Conservation (phyloP, 2,113 vertebrate species). For the Uropsilus gracilis region DNA sequence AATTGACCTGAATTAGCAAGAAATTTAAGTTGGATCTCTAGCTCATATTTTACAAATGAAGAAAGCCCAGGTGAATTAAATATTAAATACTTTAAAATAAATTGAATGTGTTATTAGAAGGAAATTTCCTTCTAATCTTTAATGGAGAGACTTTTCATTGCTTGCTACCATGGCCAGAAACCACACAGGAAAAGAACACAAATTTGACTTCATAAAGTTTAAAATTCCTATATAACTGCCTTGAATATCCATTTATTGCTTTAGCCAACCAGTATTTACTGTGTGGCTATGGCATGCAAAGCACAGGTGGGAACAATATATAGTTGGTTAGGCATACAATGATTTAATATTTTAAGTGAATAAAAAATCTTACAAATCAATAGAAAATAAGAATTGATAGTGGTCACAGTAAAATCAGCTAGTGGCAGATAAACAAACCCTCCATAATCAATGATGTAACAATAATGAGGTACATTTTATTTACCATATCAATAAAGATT, state of each 20-base stretch:
- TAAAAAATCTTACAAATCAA: constrained; percentile 39
- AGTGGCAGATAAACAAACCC: not conserved
- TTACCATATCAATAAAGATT: constrained; percentile 54
- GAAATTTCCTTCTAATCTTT: constrained; percentile 44
- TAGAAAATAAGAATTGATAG: constrained; percentile 39
- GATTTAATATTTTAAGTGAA: constrained; percentile 28
- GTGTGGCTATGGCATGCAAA: not conserved
- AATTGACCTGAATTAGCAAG: constrained; percentile 50
- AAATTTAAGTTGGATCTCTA: constrained; percentile 27
- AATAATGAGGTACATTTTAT: constrained; percentile 15
- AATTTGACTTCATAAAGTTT: not conserved
- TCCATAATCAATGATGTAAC: constrained; percentile 17
- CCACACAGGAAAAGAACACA: not conserved
- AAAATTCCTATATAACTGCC: not conserved
- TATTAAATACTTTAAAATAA: not conserved
- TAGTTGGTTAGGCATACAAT: not conserved
- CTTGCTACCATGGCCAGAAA: not conserved
- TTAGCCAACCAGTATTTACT: not conserved
- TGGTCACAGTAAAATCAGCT: not conserved
- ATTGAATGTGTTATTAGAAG: constrained; percentile 14
- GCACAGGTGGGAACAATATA: not conserved
- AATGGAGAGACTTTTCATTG: not conserved
- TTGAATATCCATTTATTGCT: not conserved
- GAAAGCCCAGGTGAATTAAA: not conserved
- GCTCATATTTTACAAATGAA: constrained; percentile 30